Conservation (phyloP, 2,113 vertebrate species). For the Silurus meridionalis region DNA sequence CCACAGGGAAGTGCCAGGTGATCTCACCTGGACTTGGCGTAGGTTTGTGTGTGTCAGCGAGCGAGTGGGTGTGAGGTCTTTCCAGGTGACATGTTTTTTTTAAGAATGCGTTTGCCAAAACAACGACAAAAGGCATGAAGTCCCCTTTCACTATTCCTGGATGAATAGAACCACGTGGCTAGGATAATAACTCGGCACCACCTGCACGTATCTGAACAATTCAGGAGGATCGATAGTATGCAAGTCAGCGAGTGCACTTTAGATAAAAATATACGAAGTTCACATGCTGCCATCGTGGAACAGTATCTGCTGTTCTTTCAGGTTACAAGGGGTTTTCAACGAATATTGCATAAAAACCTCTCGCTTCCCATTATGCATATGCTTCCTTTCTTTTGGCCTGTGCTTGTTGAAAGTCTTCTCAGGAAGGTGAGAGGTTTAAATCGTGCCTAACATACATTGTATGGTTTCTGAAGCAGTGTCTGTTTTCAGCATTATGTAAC, state of each 20-base stretch:
- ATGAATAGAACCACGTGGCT: background rate
- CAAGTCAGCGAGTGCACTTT: conserved; percentile 10
- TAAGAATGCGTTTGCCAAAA: conserved; percentile 4
- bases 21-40: conserved; percentile 44
- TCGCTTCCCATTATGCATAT: conserved; percentile 2
- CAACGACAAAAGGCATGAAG: background rate
- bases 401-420: background rate
- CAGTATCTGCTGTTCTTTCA: conserved; percentile 26
- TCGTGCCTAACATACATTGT: conserved; percentile 30
- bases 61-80: conserved; percentile 9
- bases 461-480: conserved; percentile 20
- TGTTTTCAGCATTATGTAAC: conserved; percentile 43
- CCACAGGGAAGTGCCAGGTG: conserved; percentile 33
- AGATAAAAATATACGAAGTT: conserved; percentile 15
- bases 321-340: background rate
- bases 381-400: conserved; percentile 15
- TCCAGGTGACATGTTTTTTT: conserved; percentile 24
- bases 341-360: conserved; percentile 11
- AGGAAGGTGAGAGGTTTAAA: conserved; percentile 42
- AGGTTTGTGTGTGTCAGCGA: conserved; percentile 16
- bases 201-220: conserved; percentile 14
- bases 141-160: background rate
- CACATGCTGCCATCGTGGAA: background rate
- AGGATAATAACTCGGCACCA: background rate
- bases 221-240: conserved; percentile 19